Evolutionary conservation across 2,113 vertebrate genomes (phyloP).

Genomic region (Pedionomus torquatus): DNA sequence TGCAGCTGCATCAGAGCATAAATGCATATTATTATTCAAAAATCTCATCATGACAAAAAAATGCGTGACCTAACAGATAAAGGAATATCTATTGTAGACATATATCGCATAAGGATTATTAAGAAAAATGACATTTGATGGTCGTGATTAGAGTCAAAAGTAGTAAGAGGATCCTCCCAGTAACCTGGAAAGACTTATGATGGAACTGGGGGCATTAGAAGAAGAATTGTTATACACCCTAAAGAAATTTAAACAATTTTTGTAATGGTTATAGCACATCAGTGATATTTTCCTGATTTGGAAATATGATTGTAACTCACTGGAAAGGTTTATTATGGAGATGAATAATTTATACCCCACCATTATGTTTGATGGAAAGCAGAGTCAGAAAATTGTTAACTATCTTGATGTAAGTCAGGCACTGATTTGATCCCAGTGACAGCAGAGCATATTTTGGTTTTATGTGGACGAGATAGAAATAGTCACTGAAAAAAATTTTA

Average conservation of each 20-base stretch:
- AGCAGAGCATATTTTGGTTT: background rate
- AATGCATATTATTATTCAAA: background rate
- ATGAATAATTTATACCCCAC: conserved; percentile 65
- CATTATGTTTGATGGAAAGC: conserved; percentile 56
- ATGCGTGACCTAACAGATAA: background rate
- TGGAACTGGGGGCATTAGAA: background rate
- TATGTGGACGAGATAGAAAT: background rate
- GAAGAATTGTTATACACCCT: conserved; percentile 47
- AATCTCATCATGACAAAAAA: background rate
- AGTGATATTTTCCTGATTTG: conserved; percentile 67
- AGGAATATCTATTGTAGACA: background rate
- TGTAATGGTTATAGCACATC: conserved; percentile 45
- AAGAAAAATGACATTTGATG: background rate
- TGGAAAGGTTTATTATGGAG: conserved; percentile 62
- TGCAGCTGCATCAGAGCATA: background rate
- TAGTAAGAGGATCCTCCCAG: background rate
- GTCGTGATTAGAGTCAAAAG: background rate
- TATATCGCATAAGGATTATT: background rate
- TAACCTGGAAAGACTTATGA: background rate
- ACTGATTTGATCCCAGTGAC: conserved; percentile 13
- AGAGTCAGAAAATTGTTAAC: conserved; percentile 53
- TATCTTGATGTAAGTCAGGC: conserved; percentile 24
- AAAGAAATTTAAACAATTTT: conserved; percentile 71
- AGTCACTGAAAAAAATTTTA: background rate
- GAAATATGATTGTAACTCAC: conserved; percentile 51